Conservation (phyloP, 2,797 vertebrate genomes). For the Microcaecilia unicolor region DNA sequence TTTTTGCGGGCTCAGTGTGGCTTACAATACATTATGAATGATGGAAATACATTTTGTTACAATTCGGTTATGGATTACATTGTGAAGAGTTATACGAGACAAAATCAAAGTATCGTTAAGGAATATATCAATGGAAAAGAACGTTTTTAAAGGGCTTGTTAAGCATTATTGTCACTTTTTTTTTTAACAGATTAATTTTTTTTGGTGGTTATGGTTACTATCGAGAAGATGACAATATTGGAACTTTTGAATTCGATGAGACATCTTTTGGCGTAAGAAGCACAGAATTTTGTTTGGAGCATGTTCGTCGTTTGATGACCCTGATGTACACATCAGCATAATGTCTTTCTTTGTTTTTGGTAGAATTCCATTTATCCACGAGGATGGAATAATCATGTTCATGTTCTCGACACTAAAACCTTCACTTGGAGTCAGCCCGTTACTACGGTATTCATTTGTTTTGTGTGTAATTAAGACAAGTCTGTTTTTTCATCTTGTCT, state of each 20-base stretch:
- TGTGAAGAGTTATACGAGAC: too few species aligned
- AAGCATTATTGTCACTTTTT: constrained; percentile 11
- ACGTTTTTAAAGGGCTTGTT: too few species aligned
- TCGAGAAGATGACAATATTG: constrained; percentile 66
- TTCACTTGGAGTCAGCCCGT: constrained; percentile 83
- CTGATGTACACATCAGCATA: too few species aligned
- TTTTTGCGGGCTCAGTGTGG: too few species aligned
- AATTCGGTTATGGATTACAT: too few species aligned
- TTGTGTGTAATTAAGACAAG: too few species aligned
- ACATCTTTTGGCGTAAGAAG: constrained; percentile 73
- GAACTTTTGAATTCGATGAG: constrained; percentile 88
- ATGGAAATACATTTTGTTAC: too few species aligned
- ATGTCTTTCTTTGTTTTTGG: neutral
- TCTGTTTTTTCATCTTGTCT: too few species aligned
- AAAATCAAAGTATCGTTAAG: too few species aligned
- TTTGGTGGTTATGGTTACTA: constrained; percentile 97
- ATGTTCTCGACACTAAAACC: constrained; percentile 82
- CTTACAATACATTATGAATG: too few species aligned
- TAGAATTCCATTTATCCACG: constrained; percentile 67
- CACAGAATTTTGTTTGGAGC: neutral
- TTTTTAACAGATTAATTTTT: constrained; percentile 72
- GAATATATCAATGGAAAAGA: too few species aligned
- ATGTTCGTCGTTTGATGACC: too few species aligned
- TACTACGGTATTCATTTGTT: constrained; percentile 67
- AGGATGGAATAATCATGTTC: constrained; percentile 95